A percentile compares a stretch with the other conserved stretches of the same genome.
Evolutionary conservation across 2,113 vertebrate genomes (phyloP).

Genomic region (Microcebus ravelobensis): DNA sequence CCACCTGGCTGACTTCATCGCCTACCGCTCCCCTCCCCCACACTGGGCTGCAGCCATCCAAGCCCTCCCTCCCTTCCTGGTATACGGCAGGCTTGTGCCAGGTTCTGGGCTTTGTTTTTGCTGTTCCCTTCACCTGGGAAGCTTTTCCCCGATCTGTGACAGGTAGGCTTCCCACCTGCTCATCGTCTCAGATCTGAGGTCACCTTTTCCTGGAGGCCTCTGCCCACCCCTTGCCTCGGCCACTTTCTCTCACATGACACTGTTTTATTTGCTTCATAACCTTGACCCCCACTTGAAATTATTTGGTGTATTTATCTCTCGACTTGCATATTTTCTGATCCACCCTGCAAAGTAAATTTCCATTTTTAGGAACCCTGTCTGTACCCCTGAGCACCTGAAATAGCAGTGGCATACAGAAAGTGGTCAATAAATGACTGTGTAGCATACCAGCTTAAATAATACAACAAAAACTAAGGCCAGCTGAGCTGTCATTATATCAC

Average conservation of each 20-base stretch:
- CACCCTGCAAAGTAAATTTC: background rate
- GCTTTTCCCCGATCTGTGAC: background rate
- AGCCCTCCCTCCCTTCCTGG: background rate
- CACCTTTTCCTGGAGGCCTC: background rate
- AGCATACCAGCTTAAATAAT: background rate
- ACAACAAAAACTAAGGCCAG: background rate
- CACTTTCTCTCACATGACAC: background rate
- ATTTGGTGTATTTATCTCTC: background rate
- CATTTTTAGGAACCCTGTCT: background rate
- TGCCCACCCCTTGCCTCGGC: background rate
- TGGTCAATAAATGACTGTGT: background rate
- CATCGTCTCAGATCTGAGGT: background rate
- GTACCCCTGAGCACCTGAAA: background rate
- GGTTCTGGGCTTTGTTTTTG: background rate
- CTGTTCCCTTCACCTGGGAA: background rate
- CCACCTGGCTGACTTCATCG: background rate
- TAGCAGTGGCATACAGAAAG: fast-evolving
- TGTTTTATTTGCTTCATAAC: background rate
- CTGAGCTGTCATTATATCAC: fast-evolving
- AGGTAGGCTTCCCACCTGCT: background rate
- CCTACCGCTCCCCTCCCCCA: too few species aligned
- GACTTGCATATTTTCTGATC: background rate
- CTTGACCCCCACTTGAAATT: background rate
- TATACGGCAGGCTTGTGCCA: background rate
- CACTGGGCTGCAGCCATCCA: fast-evolving